A percentile compares a stretch with the other conserved stretches of the same genome.
phyloP scores from a whole-genome alignment of 2,797 vertebrate species.

The Lutjanus campechanus region DNA sequence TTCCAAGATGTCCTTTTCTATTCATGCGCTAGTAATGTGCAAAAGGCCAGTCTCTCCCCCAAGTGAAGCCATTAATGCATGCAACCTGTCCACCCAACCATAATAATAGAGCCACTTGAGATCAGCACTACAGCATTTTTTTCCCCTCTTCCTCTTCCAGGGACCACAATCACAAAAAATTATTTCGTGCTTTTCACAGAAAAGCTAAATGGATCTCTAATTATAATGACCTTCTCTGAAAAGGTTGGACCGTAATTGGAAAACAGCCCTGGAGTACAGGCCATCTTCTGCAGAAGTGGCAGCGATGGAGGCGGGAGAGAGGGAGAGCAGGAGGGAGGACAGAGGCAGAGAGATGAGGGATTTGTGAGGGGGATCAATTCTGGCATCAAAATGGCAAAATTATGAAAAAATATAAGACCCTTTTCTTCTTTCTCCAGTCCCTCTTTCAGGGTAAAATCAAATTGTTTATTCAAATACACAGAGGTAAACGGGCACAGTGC shows the following conservation, averaged over 20 bases:
- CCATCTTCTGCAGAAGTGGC: conserved; percentile 78
- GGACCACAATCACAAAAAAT: conserved; percentile 85
- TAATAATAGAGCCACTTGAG: conserved; percentile 92
- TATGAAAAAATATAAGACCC: conserved; percentile 44
- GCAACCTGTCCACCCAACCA: conserved; percentile 85
- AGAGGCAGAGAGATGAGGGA: conserved; percentile 36
- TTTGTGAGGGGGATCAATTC: conserved; percentile 55
- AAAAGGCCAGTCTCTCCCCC: conserved; percentile 69
- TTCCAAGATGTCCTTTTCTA: conserved; percentile 76
- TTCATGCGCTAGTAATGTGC: conserved; percentile 76
- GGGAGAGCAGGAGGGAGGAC: conserved; percentile 21
- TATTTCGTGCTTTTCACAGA: conserved; percentile 88
- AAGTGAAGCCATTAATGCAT: conserved; percentile 86
- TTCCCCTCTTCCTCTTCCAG: conserved; percentile 66
- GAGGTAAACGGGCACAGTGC: not conserved
- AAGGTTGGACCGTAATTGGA: conserved; percentile 84
- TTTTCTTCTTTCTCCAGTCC: conserved; percentile 23
- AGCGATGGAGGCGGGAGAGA: conserved; percentile 38
- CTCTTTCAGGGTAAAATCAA: conserved; percentile 31
- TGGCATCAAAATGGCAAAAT: conserved; percentile 61
- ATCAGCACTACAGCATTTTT: conserved; percentile 71
- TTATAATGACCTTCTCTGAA: conserved; percentile 86
- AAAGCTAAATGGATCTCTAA: conserved; percentile 86
- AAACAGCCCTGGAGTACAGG: conserved; percentile 81
- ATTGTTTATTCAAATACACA: conserved; percentile 37